Conservation (phyloP, 2,797 vertebrate genomes). For the Odontamblyopus lacepedii region DNA sequence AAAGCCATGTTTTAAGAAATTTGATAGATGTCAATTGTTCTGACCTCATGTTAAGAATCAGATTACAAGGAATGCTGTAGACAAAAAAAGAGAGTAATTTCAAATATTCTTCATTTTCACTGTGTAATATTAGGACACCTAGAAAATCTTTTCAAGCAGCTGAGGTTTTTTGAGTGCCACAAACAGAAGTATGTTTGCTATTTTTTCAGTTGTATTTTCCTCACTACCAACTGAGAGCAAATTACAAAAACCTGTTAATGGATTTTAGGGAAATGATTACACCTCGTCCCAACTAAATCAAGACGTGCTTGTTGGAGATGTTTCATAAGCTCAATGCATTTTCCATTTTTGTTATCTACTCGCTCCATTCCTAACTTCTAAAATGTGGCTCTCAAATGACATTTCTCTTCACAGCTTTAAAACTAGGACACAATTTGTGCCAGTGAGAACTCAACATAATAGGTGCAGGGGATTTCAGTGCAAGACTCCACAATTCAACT, state of each 20-base stretch:
- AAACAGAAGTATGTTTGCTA: slow-evolving; percentile 1
- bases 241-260: slow-evolving; percentile 6
- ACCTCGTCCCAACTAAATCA: not conserved
- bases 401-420: slow-evolving; percentile 9
- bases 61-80: not conserved
- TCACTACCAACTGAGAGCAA: slow-evolving; percentile 3
- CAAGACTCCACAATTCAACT: slow-evolving; percentile 11
- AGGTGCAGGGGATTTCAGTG: slow-evolving; percentile 20
- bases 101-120: not conserved
- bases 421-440: slow-evolving; percentile 13
- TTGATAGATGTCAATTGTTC: not conserved
- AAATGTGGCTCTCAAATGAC: not conserved
- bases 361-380: slow-evolving; percentile 1
- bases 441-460: not conserved
- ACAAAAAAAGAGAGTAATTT: not conserved
- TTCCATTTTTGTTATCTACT: slow-evolving; percentile 10
- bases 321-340: slow-evolving; percentile 6
- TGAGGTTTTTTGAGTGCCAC: not conserved
- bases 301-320: slow-evolving; percentile 4
- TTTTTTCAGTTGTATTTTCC: not conserved
- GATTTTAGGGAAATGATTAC: not conserved
- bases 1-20: not conserved
- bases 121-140: not conserved
- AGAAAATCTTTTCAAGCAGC: not conserved
- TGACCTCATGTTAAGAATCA: not conserved